Conservation (phyloP, 2,888 invertebrate genomes). For the Lymantria monacha region DNA sequence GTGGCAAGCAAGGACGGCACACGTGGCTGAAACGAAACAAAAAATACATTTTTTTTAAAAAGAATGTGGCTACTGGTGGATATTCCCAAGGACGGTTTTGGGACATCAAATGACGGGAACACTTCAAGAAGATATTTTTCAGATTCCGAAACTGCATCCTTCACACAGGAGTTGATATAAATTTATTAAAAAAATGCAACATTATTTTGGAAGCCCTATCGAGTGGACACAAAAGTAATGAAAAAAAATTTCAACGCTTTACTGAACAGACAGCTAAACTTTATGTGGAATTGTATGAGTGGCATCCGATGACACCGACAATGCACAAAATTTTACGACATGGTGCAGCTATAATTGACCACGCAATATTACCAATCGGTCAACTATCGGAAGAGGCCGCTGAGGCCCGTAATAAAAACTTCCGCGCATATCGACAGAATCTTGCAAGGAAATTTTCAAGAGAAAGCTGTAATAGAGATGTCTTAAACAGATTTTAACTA, state of each 20-base stretch:
- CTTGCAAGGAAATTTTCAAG: not conserved
- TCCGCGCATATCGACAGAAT: not conserved
- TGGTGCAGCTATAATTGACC: not conserved
- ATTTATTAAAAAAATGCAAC: no score
- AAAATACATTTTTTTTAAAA: no score
- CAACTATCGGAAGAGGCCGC: not conserved
- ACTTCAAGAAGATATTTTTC: no score
- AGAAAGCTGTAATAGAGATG: not conserved
- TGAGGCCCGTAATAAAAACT: not conserved
- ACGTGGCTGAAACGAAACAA: no score
- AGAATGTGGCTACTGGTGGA: no score
- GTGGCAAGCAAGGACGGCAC: no score
- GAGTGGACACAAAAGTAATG: not conserved
- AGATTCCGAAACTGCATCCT: no score
- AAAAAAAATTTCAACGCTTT: not conserved
- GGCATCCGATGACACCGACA: conserved; percentile 1
- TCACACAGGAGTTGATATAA: no score
- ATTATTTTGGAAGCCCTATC: not conserved
- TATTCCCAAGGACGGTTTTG: no score
- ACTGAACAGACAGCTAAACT: not conserved
- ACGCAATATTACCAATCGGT: not conserved
- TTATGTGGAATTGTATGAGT: not conserved
- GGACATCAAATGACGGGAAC: no score
- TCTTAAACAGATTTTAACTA: not conserved
- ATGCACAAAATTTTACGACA: not conserved